Conservation (phyloP, 2,888 invertebrate genomes). For the Pachymerium ferrugineum region DNA sequence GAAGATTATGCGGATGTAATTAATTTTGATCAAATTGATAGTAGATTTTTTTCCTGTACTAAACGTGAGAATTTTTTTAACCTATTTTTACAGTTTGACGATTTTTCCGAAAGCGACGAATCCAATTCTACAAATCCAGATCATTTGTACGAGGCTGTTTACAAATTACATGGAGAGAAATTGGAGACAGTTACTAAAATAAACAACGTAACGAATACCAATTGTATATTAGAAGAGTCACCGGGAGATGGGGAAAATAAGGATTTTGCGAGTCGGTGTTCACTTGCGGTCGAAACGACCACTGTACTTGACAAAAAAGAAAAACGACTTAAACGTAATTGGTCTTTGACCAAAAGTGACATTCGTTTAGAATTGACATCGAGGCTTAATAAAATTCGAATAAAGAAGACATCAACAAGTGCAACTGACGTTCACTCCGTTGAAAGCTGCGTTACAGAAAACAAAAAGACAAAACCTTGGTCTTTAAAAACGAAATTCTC, state of each 20-base stretch:
- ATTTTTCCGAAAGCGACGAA: constrained; percentile 47
- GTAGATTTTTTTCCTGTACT: neutral
- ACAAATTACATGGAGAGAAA: constrained; percentile 40
- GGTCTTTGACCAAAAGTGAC: constrained; percentile 54
- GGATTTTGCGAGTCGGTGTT: neutral
- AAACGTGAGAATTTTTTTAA: neutral
- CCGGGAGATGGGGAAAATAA: neutral
- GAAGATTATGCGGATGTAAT: constrained; percentile 3
- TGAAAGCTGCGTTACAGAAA: neutral
- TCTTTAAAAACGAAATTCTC: constrained; percentile 49
- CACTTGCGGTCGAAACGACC: neutral
- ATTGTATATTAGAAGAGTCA: constrained; percentile 7
- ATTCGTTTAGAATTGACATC: constrained; percentile 54
- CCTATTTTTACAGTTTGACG: constrained; percentile 20
- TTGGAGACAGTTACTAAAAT: neutral
- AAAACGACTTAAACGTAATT: constrained; percentile 47
- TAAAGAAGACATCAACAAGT: constrained; percentile 42
- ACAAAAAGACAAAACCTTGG: constrained; percentile 45
- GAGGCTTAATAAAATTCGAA: constrained; percentile 44
- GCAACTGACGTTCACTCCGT: constrained; percentile 34
- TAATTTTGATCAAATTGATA: neutral
- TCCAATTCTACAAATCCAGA: constrained; percentile 55
- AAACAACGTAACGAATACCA: neutral
- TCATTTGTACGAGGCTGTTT: constrained; percentile 64
- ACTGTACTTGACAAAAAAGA: constrained; percentile 16